Conservation (phyloP, 2,888 invertebrate genomes). For the Drosophila kuntzei region DNA sequence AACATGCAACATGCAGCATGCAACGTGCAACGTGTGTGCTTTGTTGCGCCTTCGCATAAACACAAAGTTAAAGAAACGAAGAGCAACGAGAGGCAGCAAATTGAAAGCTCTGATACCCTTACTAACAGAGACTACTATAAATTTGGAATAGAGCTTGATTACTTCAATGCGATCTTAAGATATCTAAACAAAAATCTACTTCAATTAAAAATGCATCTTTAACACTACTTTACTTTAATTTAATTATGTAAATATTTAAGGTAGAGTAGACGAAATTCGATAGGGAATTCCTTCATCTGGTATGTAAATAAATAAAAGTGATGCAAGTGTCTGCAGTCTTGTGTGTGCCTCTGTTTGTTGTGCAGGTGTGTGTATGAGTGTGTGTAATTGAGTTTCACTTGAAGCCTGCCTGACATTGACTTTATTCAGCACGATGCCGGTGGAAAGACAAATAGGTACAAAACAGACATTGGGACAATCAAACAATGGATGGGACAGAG, state of each 20-base stretch:
- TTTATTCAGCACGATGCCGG: slow-evolving; percentile 60
- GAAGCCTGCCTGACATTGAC: slow-evolving; percentile 70
- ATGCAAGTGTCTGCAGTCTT: slow-evolving; percentile 45
- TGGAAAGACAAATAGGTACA: slow-evolving; percentile 64
- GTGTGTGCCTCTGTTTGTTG: slow-evolving; percentile 26
- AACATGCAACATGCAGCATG: slow-evolving; percentile 26
- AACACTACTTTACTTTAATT: neutral
- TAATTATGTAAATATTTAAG: neutral
- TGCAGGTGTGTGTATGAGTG: slow-evolving; percentile 36
- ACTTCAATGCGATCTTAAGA: neutral
- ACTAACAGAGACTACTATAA: neutral
- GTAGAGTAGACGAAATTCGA: slow-evolving; percentile 25
- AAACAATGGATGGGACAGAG: slow-evolving; percentile 8
- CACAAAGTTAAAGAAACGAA: slow-evolving; percentile 55
- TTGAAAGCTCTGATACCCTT: slow-evolving; percentile 35
- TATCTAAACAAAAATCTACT: too few relatives aligned
- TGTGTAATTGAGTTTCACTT: slow-evolving; percentile 75
- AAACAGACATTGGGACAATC: slow-evolving; percentile 19
- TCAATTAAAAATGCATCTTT: too few relatives aligned
- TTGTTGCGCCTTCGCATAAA: slow-evolving; percentile 67
- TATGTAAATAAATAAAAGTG: slow-evolving; percentile 74
- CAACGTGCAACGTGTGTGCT: slow-evolving; percentile 41
- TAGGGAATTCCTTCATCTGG: slow-evolving; percentile 13
- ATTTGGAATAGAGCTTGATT: neutral
- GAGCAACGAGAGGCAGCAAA: slow-evolving; percentile 1